phyloP scores from a whole-genome alignment of 2,797 vertebrate species.

The Diplodus puntazzo region DNA sequence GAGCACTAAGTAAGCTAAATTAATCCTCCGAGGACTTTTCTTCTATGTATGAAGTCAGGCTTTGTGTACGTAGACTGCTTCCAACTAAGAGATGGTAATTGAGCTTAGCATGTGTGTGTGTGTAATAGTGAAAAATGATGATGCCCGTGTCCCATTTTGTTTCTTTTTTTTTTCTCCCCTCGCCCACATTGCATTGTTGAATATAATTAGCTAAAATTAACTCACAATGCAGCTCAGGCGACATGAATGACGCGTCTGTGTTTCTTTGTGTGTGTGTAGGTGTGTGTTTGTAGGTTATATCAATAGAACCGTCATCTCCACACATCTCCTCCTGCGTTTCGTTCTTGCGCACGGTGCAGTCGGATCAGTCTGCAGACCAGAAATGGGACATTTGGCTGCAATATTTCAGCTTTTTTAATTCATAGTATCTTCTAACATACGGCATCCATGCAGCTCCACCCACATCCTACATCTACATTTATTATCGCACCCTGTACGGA shows the following conservation, averaged over 20 bases:
- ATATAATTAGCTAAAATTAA: slow-evolving; percentile 69
- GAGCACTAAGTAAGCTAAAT: slow-evolving; percentile 70
- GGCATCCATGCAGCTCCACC: slow-evolving; percentile 9
- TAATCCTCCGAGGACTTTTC: slow-evolving; percentile 53
- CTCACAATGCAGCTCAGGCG: slow-evolving; percentile 40
- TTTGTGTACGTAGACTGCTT: slow-evolving; percentile 43
- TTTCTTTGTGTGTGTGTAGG: slow-evolving; percentile 50
- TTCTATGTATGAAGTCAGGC: slow-evolving; percentile 45
- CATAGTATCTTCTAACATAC: slow-evolving; percentile 2
- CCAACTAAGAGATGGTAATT: slow-evolving; percentile 62
- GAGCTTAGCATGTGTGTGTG: slow-evolving; percentile 53
- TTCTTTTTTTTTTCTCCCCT: slow-evolving; percentile 5
- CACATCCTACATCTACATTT: background rate
- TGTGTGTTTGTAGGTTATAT: slow-evolving; percentile 50
- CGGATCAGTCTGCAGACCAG: slow-evolving; percentile 27
- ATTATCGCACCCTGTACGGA: slow-evolving; percentile 29
- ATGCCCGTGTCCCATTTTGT: slow-evolving; percentile 56
- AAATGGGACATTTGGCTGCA: slow-evolving; percentile 30
- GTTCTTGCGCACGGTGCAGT: slow-evolving; percentile 18
- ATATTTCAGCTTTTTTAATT: slow-evolving; percentile 19
- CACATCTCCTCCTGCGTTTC: slow-evolving; percentile 29
- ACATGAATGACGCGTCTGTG: slow-evolving; percentile 54
- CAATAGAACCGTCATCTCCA: slow-evolving; percentile 59
- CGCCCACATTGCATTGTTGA: slow-evolving; percentile 44
- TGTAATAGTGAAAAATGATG: slow-evolving; percentile 67